These are phyloP conservation scores for Galeopsomyia nigrocyanea DNA, from an alignment of 2,888 invertebrate genomes.

Conservation along the genomic window DNA sequence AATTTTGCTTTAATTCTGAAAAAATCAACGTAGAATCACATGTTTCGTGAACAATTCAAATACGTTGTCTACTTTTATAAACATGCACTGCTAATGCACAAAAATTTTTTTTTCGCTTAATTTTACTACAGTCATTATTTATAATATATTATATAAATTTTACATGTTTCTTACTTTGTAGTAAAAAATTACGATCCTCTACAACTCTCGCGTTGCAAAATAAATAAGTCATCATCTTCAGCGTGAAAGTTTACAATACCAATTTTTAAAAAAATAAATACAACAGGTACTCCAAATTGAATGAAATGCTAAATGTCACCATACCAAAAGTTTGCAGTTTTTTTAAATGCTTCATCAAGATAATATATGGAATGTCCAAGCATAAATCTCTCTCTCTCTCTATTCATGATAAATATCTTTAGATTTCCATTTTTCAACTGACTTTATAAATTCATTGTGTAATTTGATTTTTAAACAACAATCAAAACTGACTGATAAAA, in stretches of 20 bases:
- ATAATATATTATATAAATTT: slow-evolving; percentile 49
- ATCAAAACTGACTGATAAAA: slow-evolving; percentile 24
- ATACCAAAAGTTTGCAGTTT: slow-evolving; percentile 33
- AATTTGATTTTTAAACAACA: slow-evolving; percentile 38
- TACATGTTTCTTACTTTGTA: slow-evolving; percentile 45
- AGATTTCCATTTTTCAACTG: slow-evolving; percentile 23
- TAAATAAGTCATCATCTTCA: slow-evolving; percentile 45
- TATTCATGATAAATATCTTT: slow-evolving; percentile 14
- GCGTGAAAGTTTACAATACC: slow-evolving; percentile 41
- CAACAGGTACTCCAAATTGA: slow-evolving; percentile 42
- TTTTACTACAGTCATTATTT: slow-evolving; percentile 44
- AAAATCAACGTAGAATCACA: slow-evolving; percentile 41
- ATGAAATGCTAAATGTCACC: slow-evolving; percentile 34
- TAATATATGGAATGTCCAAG: slow-evolving; percentile 46
- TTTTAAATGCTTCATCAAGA: slow-evolving; percentile 31
- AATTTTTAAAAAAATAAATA: slow-evolving; percentile 38
- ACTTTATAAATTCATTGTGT: slow-evolving; percentile 32
- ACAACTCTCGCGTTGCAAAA: slow-evolving; percentile 46
- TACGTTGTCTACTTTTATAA: slow-evolving; percentile 35
- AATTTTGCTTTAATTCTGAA: slow-evolving; percentile 43
- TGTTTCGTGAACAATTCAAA: slow-evolving; percentile 37
- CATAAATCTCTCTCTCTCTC: slow-evolving; percentile 11
- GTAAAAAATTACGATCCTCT: slow-evolving; percentile 49
- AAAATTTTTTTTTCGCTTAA: slow-evolving; percentile 35
- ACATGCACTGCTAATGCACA: slow-evolving; percentile 42